A percentile compares a stretch with the other conserved stretches of the same genome.
These are phyloP conservation scores for Natrix natrix DNA, from an alignment of 2,797 vertebrate species.

Conservation along the genomic window DNA sequence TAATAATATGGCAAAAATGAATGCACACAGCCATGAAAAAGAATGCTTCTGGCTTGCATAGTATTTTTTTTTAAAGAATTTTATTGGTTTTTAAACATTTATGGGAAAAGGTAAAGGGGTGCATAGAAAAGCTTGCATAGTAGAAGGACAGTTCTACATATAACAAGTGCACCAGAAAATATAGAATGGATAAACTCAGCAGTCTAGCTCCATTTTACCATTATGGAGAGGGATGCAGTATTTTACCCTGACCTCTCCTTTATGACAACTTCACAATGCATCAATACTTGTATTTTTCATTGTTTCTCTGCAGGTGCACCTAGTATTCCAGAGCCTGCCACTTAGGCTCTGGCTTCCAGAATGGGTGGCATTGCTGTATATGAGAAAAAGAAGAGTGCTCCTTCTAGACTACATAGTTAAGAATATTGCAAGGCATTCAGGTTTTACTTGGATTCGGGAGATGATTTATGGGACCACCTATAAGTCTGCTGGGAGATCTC, in stretches of 20 bases:
- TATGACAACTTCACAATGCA: neutral
- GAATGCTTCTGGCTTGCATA: neutral
- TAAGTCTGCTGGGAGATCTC: neutral
- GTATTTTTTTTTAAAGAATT: neutral
- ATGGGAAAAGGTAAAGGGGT: too few relatives aligned
- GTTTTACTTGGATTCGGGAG: neutral
- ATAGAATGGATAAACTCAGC: neutral
- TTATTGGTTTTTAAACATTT: too few relatives aligned
- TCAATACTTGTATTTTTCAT: neutral
- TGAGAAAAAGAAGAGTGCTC: neutral
- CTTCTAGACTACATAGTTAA: neutral
- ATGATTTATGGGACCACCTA: neutral
- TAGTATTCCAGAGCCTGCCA: neutral
- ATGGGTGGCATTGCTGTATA: neutral
- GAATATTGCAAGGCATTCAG: neutral
- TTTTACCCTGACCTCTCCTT: neutral
- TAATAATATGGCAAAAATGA: neutral
- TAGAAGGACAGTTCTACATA: neutral
- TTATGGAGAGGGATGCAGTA: neutral
- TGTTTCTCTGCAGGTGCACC: neutral
- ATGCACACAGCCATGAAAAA: neutral
- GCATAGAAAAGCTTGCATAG: neutral
- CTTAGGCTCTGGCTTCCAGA: neutral
- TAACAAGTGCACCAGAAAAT: neutral
- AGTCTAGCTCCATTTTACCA: neutral